Evolutionary conservation across 1,140 invertebrate species (phyloP), one percentile per base, ranked within the genome.

Genomic region (Drosophila bocki): DNA sequence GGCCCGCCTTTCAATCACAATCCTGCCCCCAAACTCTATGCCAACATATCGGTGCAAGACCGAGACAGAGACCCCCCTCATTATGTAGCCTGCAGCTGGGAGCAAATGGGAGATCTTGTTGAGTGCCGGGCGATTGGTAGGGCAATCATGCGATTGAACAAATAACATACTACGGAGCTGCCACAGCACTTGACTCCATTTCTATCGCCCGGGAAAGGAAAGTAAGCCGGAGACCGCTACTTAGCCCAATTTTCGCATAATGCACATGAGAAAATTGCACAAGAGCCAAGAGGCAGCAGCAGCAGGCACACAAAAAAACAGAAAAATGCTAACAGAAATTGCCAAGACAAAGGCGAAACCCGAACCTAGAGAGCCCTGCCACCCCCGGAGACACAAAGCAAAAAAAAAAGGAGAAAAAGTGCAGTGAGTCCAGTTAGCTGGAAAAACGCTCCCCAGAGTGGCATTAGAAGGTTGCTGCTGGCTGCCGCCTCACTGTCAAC

Each of bases 171-270:
- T 88, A 86, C 65, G 59, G 60, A 59, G 63, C 78, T 47, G 51
- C 44, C 42, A 63, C 72, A 69, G 80, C 85, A 88, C 86, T 88
- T 88, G 85, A 88, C 85, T 88, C 70, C 85, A 79, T 88, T 88
- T 88, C 78, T 69, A 76, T 79, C 74, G 50, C 79, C 64, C 50
- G 59, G 69, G 77, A 72, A 74, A 63, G 63, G 56, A 60, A 64
- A 48, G 54, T 50, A 63, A 48, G 32, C 56, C 57, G 63, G 57
- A 72, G 59, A 54, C 85, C 76, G 86, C 85, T 90, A 91, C 85
- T 90, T 90, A 90, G 85, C 85, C 85, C 85, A 90, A 85, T 78
- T 90, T 88, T 91, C 78, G 85, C 81, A 90, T 90, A 91, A 85
- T 91, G 82, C 85, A 90, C 86, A 86, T 78, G 78, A 83, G 80